phyloP scores from a whole-genome alignment of 2,888 invertebrate genomes.

The Aromia moschata region DNA sequence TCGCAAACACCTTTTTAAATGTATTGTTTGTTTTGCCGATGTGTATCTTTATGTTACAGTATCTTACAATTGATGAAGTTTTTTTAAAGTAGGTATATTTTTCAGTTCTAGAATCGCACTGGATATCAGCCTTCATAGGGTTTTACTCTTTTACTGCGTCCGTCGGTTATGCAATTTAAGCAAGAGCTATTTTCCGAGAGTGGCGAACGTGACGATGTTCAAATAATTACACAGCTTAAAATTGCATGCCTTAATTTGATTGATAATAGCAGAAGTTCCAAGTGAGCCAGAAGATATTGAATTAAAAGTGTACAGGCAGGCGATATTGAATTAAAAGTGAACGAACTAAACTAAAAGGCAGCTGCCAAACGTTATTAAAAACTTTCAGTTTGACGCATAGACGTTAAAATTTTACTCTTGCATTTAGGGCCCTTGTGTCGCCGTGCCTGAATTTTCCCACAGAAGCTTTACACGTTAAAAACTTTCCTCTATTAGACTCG shows the following conservation, averaged over 20 bases:
- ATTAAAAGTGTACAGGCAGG: neutral
- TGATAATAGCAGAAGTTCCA: neutral
- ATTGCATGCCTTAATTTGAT: neutral
- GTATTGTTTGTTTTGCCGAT: no score
- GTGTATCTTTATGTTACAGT: no score
- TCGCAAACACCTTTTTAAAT: no score
- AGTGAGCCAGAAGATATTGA: slow-evolving; percentile 2
- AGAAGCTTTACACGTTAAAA: neutral
- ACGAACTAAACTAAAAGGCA: neutral
- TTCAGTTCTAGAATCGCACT: no score
- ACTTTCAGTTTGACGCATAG: slow-evolving; percentile 1
- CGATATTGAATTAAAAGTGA: slow-evolving; percentile 6
- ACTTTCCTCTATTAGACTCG: neutral
- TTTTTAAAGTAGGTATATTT: no score
- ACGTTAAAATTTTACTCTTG: neutral
- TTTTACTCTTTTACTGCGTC: no score
- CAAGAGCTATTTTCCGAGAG: no score
- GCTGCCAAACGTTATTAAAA: slow-evolving; percentile 2
- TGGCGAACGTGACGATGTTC: no score
- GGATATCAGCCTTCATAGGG: no score
- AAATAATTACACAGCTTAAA: neutral
- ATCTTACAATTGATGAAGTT: no score
- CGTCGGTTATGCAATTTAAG: no score
- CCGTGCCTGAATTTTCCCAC: neutral
- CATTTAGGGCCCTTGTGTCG: neutral